Base-by-base conservation (phyloP, 2,888 invertebrate species). In the Diadegma fenestrale region DNA sequence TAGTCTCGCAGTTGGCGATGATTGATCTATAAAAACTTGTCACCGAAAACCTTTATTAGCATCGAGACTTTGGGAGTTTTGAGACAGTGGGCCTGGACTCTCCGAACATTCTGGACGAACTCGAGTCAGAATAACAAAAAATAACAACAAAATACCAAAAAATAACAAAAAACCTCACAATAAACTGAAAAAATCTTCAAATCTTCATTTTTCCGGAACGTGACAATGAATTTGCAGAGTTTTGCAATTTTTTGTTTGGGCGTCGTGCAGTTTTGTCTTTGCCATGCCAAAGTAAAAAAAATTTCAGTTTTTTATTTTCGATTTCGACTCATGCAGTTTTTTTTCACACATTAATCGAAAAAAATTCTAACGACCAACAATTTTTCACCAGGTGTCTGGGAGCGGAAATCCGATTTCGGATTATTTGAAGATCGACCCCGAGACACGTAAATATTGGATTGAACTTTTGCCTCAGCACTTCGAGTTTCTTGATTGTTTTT, bases 241-340 rank as follows among this genome's bases (percentile, higher is more conserved):
- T 10, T 73, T 7, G 26, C n/a, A 26, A 54, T 77, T 43, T 41
- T 77, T 41, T 77, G 41, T 43, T 30, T 77, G 12, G 68, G 30
- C 2, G 41, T 77, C 30, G 68, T 66, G 26, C 68, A 48, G 7
- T 4, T 12, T 41, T 41, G 26, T 30, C 30, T 30, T 22, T 68
- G 66, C 54, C 10, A 54, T 77, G 41, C 19, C 26, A 17, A 30
- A 8, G 77, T 77, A 77, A 48, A 30, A 48, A 30, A n/a, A 5
- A 41, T 43, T 68, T 26, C 1, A 68, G n/a, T 26, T 19, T 51
- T 51, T 26, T n/a, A 48, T 48, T 48, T 48, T 48, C n/a, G n/a
- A 19, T 48, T 7, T 6, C n/a, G 33, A 33, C n/a, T 19, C n/a
- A 4, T 5, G 17, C 6, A 3, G n/a, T 4, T 48, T n/a, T 48